phyloP scores from a whole-genome alignment of 2,888 invertebrate genomes.

The Argynnis bischoffii region DNA sequence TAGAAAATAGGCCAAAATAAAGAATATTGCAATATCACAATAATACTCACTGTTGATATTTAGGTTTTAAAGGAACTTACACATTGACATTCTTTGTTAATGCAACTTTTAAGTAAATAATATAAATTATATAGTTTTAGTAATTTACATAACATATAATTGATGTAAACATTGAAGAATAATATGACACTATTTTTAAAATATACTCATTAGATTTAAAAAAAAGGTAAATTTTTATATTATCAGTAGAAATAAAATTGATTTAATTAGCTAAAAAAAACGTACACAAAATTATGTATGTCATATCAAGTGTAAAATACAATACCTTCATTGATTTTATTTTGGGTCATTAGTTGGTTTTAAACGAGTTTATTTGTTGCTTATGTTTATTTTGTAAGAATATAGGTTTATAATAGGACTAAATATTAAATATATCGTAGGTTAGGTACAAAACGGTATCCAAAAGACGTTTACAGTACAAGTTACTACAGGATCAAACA shows the following conservation, averaged over 20 bases:
- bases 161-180: too few species aligned
- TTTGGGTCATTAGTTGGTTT: not conserved
- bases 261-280: too few species aligned
- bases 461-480: slow-evolving; percentile 32
- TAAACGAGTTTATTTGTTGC: not conserved
- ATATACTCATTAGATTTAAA: too few species aligned
- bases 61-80: slow-evolving; percentile 16
- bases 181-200: too few species aligned
- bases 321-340: not conserved
- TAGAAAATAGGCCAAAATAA: slow-evolving; percentile 24
- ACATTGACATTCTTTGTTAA: not conserved
- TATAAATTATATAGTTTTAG: not conserved
- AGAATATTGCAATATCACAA: slow-evolving; percentile 13
- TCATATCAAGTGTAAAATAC: not conserved
- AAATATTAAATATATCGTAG: slow-evolving; percentile 10
- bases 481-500: slow-evolving; percentile 29
- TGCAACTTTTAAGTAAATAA: not conserved
- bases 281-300: not conserved
- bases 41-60: slow-evolving; percentile 20
- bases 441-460: slow-evolving; percentile 36
- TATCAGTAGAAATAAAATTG: too few species aligned
- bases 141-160: too few species aligned
- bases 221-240: too few species aligned
- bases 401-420: slow-evolving; percentile 7
- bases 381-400: slow-evolving; percentile 1